phyloP scores from a whole-genome alignment of 2,113 vertebrate species.

The Tenrec ecaudatus region DNA sequence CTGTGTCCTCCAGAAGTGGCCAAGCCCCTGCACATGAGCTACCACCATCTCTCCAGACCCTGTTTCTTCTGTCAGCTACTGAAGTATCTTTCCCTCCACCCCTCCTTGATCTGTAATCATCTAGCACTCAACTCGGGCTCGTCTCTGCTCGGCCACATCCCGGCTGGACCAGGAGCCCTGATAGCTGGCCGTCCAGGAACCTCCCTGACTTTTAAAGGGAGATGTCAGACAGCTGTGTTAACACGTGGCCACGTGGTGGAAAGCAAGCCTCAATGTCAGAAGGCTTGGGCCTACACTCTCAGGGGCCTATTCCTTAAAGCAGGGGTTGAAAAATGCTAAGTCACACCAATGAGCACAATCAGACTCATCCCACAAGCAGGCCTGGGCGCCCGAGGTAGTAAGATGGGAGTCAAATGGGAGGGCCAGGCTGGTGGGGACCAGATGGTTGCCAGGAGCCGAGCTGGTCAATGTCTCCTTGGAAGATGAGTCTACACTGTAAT shows the following conservation, averaged over 20 bases:
- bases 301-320: background rate
- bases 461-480: background rate
- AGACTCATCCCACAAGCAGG: background rate
- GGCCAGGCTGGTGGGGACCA: background rate
- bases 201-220: background rate
- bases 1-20: background rate
- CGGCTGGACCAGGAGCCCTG: background rate
- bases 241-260: background rate
- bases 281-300: background rate
- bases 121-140: background rate
- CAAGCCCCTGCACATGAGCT: background rate
- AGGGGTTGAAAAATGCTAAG: background rate
- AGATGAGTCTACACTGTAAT: background rate
- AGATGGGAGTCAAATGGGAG: background rate
- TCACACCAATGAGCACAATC: background rate
- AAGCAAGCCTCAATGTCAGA: background rate
- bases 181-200: background rate
- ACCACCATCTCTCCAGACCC: background rate
- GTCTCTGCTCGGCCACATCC: background rate
- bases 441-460: too few species aligned
- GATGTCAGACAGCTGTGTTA: background rate
- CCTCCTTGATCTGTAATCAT: background rate
- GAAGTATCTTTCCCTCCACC: background rate
- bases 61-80: background rate
- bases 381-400: background rate